Evolutionary conservation across 2,113 vertebrate genomes (phyloP).

Genomic region (Ptilonorhynchus violaceus): DNA sequence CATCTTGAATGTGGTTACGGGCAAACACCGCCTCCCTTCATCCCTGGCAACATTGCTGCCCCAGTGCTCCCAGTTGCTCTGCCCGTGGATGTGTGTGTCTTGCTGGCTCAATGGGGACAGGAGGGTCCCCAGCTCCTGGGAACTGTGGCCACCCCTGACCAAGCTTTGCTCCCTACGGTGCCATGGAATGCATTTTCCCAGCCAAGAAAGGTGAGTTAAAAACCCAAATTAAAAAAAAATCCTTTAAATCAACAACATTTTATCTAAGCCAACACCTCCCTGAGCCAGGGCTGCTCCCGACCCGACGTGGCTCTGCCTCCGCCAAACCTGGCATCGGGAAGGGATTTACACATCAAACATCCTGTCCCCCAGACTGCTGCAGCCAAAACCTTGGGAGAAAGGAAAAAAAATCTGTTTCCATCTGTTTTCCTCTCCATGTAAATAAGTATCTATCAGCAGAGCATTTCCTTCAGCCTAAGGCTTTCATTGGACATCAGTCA

Average conservation of each 20-base stretch:
- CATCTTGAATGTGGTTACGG: background rate
- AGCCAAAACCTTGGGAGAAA: background rate
- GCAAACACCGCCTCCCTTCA: background rate
- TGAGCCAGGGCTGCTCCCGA: background rate
- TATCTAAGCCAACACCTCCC: background rate
- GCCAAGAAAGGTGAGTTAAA: background rate
- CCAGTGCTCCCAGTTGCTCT: background rate
- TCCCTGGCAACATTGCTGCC: fast-evolving
- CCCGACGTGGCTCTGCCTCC: fast-evolving
- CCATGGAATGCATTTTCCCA: background rate
- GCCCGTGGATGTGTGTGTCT: fast-evolving
- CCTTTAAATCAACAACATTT: background rate
- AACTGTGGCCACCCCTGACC: fast-evolving
- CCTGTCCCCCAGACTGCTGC: background rate
- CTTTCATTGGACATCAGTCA: background rate
- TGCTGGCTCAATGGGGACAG: background rate
- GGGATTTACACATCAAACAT: background rate
- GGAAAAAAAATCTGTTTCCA: background rate
- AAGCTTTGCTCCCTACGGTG: background rate
- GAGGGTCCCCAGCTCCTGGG: background rate
- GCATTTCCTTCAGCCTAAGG: background rate
- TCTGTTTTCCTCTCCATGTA: background rate
- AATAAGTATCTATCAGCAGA: background rate
- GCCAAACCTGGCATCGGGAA: fast-evolving
- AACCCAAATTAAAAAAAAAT: no score